Conservation (phyloP, 2,888 invertebrate genomes). For the Dasypolia templi region DNA sequence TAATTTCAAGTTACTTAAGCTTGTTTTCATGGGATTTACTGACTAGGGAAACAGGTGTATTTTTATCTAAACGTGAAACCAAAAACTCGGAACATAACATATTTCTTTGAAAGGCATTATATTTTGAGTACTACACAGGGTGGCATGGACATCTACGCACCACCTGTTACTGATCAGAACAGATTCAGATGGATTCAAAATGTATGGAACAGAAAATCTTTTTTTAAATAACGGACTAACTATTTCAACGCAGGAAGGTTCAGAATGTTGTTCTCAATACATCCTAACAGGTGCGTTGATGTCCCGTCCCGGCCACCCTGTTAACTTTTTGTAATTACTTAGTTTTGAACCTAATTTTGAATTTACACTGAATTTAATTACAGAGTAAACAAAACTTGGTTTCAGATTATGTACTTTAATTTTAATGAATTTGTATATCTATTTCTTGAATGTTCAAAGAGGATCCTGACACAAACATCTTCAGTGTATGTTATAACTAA, state of each 20-base stretch:
- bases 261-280: too few relatives aligned
- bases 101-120: not conserved
- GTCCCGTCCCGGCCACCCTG: too few relatives aligned
- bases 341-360: not conserved
- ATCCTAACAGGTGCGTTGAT: too few relatives aligned
- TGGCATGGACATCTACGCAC: too few relatives aligned
- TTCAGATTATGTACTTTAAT: not conserved
- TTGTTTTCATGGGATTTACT: slow-evolving; percentile 45
- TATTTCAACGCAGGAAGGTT: too few relatives aligned
- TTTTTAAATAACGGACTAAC: too few relatives aligned
- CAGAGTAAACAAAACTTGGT: not conserved
- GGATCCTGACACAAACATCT: slow-evolving; percentile 20
- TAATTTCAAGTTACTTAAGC: slow-evolving; percentile 56
- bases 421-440: slow-evolving; percentile 30
- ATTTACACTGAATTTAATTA: not conserved
- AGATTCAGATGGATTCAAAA: too few relatives aligned
- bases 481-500: not conserved
- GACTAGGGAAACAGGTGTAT: slow-evolving; percentile 11
- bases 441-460: slow-evolving; percentile 20
- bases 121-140: not conserved
- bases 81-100: not conserved
- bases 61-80: not conserved
- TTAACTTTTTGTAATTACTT: not conserved
- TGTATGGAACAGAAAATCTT: too few relatives aligned
- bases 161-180: too few relatives aligned